phyloP scores from a whole-genome alignment of 2,888 invertebrate species.

The Drosophila yooni region DNA sequence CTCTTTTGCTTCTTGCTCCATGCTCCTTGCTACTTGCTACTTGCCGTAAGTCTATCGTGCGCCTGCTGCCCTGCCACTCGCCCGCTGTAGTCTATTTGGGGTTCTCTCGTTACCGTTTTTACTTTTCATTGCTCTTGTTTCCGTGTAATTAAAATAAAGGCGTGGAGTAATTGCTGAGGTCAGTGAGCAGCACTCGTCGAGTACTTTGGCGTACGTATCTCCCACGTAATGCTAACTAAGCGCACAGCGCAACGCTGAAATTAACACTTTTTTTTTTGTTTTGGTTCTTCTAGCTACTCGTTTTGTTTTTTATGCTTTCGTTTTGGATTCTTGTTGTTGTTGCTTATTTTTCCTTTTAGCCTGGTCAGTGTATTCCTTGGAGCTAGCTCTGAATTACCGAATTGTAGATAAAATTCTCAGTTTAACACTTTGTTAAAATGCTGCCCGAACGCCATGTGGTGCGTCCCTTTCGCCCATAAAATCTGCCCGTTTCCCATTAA shows the following conservation, averaged over 20 bases:
- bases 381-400: constrained; percentile 71
- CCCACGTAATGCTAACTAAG: constrained; percentile 76
- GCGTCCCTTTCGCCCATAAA: constrained; percentile 64
- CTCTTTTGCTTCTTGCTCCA: constrained; percentile 22
- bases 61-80: not conserved
- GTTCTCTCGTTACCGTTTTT: constrained; percentile 53
- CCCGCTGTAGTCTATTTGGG: constrained; percentile 6
- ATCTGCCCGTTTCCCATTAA: constrained; percentile 61
- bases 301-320: constrained; percentile 1
- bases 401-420: constrained; percentile 81
- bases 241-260: constrained; percentile 63
- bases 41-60: not conserved
- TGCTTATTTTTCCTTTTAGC: constrained; percentile 2
- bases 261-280: constrained; percentile 69
- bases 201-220: constrained; percentile 38
- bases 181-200: constrained; percentile 60
- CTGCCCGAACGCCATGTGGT: constrained; percentile 74
- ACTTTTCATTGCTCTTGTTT: constrained; percentile 79
- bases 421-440: constrained; percentile 82
- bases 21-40: not conserved
- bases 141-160: constrained; percentile 80
- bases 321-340: constrained; percentile 3
- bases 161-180: constrained; percentile 81
- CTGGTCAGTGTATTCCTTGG: constrained; percentile 65
- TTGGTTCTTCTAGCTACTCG: constrained; percentile 9